Evolutionary conservation across 2,888 invertebrate genomes (phyloP), one percentile per base, ranked within the genome.

Genomic region (Mythimna loreyi): DNA sequence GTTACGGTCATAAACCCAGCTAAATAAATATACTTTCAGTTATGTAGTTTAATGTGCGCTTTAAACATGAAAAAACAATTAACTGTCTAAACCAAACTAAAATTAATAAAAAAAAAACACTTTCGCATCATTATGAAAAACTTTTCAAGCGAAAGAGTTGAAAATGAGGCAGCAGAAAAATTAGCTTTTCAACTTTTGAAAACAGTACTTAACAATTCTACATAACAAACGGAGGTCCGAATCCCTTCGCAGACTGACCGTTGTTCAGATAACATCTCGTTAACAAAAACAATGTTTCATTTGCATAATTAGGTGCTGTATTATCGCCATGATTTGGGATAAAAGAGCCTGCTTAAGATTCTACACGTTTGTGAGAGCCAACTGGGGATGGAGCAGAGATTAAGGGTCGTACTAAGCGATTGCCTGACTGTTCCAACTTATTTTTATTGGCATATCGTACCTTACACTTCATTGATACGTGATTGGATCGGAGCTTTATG

Each of bases 271-370:
- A 64, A 59, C 25, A 68, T 66, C 65, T 77, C 33, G 63, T 66
- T 57, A 63, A 19, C 60, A 66, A 67, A 36, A 40, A 64, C 68
- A 72, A 58, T 73, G 63, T 79, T 30, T 66, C 57, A 79, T 78
- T 78, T 69, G 28, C 79, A 78, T 78, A 79, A 81, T 78, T 69
- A 71, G 23, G 49, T 50, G 56, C 49, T 59, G 50, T 68, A 62
- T 36, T 78, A 73, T 68, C 43, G 25, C 52, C 33, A 53, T 77
- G 77, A 77, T 78, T 72, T 52, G 53, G 40, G 55, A 67, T 80
- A 63, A 77, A 77, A 36, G 55, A 25, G 25, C 16, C 50, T 61
- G 43, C 47, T 77, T 75, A 62, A 69, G 69, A 75, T 80, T 80
- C 81, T 53, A 53, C 36, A 49, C 70, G 69, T 50, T 63, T 53